Evolutionary conservation across 2,888 invertebrate species (phyloP).

Genomic region (Lasius platythorax): DNA sequence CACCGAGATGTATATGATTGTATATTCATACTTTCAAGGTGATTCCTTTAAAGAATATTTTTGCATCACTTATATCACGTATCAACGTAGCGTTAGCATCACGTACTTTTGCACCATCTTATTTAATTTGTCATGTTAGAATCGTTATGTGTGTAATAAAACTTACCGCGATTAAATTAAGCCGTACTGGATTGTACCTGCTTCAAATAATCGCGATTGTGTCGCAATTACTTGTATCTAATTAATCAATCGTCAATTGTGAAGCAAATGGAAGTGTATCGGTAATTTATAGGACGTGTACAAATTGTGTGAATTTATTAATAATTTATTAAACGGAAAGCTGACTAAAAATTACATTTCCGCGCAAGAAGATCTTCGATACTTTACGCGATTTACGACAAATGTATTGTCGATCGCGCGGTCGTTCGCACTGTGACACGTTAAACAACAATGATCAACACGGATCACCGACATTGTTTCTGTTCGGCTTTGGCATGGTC

Average conservation of each 20-base stretch:
- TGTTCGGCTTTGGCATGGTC: conserved; percentile 68
- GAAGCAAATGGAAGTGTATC: conserved; percentile 13
- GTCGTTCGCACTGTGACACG: neutral
- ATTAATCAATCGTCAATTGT: neutral
- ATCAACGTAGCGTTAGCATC: conserved; percentile 10
- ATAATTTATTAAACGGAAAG: conserved; percentile 47
- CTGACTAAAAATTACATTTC: conserved; percentile 40
- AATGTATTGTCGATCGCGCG: neutral
- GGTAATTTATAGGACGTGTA: conserved; percentile 37
- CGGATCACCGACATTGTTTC: conserved; percentile 71
- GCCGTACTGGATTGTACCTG: neutral
- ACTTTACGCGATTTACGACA: conserved; percentile 4
- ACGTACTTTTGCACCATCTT: conserved; percentile 16
- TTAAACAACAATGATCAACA: conserved; percentile 20
- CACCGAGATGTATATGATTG: neutral
- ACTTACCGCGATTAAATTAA: neutral
- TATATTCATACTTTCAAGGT: neutral
- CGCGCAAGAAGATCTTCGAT: conserved; percentile 16
- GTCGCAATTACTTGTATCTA: neutral
- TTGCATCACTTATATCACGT: neutral
- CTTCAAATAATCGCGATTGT: conserved; percentile 3
- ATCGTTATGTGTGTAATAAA: conserved; percentile 3
- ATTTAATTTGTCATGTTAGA: neutral
- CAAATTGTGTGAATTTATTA: conserved; percentile 13
- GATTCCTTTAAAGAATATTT: neutral